These are phyloP conservation scores for Tichodroma muraria DNA, from an alignment of 2,113 vertebrate species.

Conservation along the genomic window DNA sequence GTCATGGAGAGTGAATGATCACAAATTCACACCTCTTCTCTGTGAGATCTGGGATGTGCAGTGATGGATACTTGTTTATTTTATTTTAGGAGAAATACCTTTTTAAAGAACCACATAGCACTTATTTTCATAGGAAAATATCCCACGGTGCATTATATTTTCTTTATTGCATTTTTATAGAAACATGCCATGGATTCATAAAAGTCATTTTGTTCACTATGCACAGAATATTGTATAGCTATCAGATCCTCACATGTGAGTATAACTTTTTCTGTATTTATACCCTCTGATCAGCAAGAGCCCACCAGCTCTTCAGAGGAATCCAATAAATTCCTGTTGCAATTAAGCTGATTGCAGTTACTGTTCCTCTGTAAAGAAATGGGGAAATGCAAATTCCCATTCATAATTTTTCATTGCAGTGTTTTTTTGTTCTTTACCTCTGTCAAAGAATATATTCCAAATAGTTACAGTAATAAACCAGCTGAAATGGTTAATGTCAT, in stretches of 20 bases:
- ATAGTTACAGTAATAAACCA: slow-evolving; percentile 12
- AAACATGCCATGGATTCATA: neutral
- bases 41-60: slow-evolving; percentile 99
- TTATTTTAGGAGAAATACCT: neutral
- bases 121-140: neutral
- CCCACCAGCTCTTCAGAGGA: neutral
- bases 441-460: slow-evolving; percentile 6
- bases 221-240: slow-evolving; percentile 14
- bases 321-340: neutral
- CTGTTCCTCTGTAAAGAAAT: neutral
- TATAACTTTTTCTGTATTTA: neutral
- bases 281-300: slow-evolving; percentile 18
- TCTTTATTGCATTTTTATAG: slow-evolving; percentile 48
- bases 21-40: slow-evolving; percentile 96
- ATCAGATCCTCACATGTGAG: neutral
- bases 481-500: neutral
- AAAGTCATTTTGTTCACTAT: neutral
- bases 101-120: slow-evolving; percentile 9
- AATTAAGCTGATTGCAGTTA: neutral
- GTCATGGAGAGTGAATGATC: slow-evolving; percentile 91
- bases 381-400: neutral
- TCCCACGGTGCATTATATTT: neutral
- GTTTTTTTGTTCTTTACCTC: neutral
- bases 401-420: neutral
- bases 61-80: slow-evolving; percentile 41